Base-by-base conservation (phyloP, 2,888 invertebrate genomes). In the Kuschelorhynchus macadamiae region DNA sequence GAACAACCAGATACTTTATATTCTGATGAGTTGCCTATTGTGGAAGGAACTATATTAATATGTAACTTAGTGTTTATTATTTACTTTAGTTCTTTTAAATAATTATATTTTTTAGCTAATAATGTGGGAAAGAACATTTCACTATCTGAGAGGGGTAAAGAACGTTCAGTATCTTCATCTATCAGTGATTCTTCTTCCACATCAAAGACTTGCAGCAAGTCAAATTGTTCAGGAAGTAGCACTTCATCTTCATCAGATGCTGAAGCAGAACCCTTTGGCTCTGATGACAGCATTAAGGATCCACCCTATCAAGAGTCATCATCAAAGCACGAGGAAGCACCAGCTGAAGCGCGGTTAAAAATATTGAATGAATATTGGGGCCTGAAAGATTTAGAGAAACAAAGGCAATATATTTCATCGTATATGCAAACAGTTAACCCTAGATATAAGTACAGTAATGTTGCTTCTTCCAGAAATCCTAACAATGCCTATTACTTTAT, bases 401-500 rank as follows among this genome's bases (percentile, higher is more conserved):
- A 56, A 56, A 56, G 56, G 12, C 41, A 56, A 12, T 56, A 39
- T 56, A 56, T 56, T 56, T 56, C 56, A 39, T 56, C 42, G 17
- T 18, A 56, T 14, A 41, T 56, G 56, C 8, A 56, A 56, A 56
- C 56, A 20, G 18, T 56, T n/a, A 14, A 1, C 9, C 56, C 42
- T 39, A 56, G 14, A 56, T 56, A 56, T 14, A 56, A 56, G 39
- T 56, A 56, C n/a, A 56, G 56, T 42, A 56, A 56, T 30, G 56
- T 14, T 9, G 41, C 41, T 39, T 39, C 14, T 17, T 42, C 21
- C 5, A 39, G 25, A 14, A 5, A 56, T 20, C 56, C 44, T n/a
- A 42, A 56, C 17, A 52, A 52, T 52, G 36, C 33, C 2, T 33
- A 52, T 12, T 52, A 52, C 30, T 52, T 33, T 52, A 8, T 52